Evolutionary conservation across 2,113 vertebrate species (phyloP), one percentile per base, ranked within the genome.

Genomic region (Anarrhichthys ocellatus): DNA sequence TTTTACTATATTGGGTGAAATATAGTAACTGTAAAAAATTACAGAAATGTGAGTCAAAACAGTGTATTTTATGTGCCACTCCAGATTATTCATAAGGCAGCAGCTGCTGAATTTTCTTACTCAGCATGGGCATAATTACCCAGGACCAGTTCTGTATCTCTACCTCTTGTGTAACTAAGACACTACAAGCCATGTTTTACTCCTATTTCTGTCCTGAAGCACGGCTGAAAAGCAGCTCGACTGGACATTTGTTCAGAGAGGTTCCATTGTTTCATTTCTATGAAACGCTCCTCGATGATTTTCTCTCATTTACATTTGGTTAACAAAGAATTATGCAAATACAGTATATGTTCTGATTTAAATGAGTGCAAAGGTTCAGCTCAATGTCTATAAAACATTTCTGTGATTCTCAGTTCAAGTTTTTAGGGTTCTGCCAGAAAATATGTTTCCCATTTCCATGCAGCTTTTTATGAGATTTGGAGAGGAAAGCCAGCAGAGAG

Each of bases 91-190:
- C 82, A 87, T 66, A 70, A 88, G 65, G 79, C 76, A 86, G 85
- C 89, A 89, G 89, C 91, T 90, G 89, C 87, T 80, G 82, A 64
- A 44, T 76, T 83, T 71, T 84, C 65, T 68, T 78, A 88, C 84
- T 92, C 90, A 92, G 91, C 85, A 82, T 85, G 90, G 72, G 74
- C 63, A 66, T 91, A 85, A 91, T 94, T 92, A 87, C 84, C 29
- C 76, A 54, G 76, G 52, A 80, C 71, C 84, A 81, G 91, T 90
- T 89, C 88, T 83, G 88, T 91, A 94, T 92, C 89, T 90, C 78
- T 91, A 86, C 72, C 84, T 86, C 87, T 81, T 81, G 76, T 85
- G 71, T 88, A 89, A 88, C 79, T 81, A 69, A 87, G 74, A 87
- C 61, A 64, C 72, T 76, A 84, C 87, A 88, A 87, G 79, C 77